Conservation (phyloP, 2,888 invertebrate species). For the Cenopis cana region DNA sequence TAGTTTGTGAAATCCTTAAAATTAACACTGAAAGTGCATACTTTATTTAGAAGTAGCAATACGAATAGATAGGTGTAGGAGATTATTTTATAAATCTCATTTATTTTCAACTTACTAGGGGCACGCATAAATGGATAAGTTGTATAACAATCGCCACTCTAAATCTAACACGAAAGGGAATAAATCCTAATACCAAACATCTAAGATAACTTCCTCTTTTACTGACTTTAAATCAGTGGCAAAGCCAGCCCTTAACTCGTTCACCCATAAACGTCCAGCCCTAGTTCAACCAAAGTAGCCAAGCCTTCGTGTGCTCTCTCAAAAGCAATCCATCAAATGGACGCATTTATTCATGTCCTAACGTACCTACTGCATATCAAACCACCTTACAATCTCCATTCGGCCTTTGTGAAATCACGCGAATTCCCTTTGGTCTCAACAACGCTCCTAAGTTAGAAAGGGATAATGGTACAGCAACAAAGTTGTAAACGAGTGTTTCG, state of each 20-base stretch:
- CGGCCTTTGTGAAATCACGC: constrained; percentile 5
- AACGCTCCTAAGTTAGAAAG: constrained; percentile 1
- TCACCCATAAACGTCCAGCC: constrained; percentile 37
- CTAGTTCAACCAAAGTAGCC: constrained; percentile 41
- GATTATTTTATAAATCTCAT: too few species aligned
- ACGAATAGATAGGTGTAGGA: too few species aligned
- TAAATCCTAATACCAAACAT: not conserved
- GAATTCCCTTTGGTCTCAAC: constrained; percentile 5
- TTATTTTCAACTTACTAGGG: not conserved
- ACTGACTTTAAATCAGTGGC: constrained; percentile 7
- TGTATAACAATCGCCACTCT: not conserved
- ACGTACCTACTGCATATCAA: constrained; percentile 29
- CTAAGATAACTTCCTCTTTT: not conserved
- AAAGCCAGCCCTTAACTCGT: constrained; percentile 30
- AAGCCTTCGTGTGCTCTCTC: constrained; percentile 38
- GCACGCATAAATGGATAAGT: not conserved
- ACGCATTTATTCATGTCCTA: constrained; percentile 44
- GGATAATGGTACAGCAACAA: not conserved
- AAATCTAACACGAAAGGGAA: not conserved
- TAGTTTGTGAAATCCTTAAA: too few species aligned
- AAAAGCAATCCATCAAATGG: constrained; percentile 44
- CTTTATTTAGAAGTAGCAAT: too few species aligned
- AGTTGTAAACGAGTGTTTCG: not conserved
- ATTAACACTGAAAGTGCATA: too few species aligned
- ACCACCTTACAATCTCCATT: not conserved